phyloP scores from a whole-genome alignment of 2,888 invertebrate genomes.

The Acanthosepion pharaonis region DNA sequence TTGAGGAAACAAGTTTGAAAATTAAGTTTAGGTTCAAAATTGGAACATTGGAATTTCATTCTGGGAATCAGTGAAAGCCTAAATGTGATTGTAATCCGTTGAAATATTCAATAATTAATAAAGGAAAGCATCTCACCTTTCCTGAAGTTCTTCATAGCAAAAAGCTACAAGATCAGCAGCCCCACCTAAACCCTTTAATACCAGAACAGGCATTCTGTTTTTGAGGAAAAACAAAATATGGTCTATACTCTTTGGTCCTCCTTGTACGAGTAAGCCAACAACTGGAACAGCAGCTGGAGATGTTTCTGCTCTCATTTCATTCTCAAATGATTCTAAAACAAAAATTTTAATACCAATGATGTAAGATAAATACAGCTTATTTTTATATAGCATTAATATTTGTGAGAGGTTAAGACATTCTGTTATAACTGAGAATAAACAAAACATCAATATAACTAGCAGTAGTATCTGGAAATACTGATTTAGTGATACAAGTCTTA shows the following conservation, averaged over 20 bases:
- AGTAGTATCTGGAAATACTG: too few relatives aligned
- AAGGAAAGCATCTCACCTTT: constrained; percentile 58
- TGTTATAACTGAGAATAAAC: too few relatives aligned
- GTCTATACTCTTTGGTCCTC: constrained; percentile 71
- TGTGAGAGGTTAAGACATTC: too few relatives aligned
- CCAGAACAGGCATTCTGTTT: constrained; percentile 73
- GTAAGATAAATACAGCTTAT: background rate
- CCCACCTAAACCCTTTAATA: constrained; percentile 73
- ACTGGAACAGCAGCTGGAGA: constrained; percentile 65
- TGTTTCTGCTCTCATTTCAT: constrained; percentile 39
- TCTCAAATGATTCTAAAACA: constrained; percentile 45
- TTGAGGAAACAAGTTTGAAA: too few relatives aligned
- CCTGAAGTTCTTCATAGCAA: constrained; percentile 71
- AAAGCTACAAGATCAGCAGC: constrained; percentile 73
- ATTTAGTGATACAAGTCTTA: too few relatives aligned
- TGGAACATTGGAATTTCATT: too few relatives aligned
- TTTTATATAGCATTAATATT: too few relatives aligned
- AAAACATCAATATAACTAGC: too few relatives aligned
- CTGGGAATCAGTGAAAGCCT: too few relatives aligned
- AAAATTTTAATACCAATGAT: background rate
- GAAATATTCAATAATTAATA: background rate
- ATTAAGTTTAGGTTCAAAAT: too few relatives aligned
- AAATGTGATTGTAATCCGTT: too few relatives aligned
- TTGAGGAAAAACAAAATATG: constrained; percentile 71
- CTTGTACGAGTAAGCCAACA: constrained; percentile 74